Conservation (phyloP, 2,888 invertebrate species). For the Alviniconcha strummeri region DNA sequence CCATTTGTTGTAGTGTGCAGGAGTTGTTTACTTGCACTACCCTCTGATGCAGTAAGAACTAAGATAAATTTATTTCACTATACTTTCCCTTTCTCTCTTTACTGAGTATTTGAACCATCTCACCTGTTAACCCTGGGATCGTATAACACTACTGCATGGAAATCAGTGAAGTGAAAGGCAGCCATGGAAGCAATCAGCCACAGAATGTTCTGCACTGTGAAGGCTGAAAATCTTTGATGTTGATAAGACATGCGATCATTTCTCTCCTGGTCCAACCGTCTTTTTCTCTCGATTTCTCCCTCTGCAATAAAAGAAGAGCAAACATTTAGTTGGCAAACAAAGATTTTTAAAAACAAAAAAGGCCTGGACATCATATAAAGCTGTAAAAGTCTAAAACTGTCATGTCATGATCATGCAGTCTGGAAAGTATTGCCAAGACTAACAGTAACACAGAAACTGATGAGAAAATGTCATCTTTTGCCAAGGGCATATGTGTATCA, state of each 20-base stretch:
- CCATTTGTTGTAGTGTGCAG: background rate
- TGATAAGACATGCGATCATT: background rate
- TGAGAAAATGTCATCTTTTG: too few species aligned
- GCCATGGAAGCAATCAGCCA: constrained; percentile 68
- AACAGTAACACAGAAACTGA: too few species aligned
- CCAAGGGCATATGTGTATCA: too few species aligned
- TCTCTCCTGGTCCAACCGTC: background rate
- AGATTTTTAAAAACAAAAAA: background rate
- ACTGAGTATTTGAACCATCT: background rate
- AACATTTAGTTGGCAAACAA: background rate
- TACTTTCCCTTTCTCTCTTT: background rate
- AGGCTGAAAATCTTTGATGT: constrained; percentile 50
- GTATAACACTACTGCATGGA: constrained; percentile 61
- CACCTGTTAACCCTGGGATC: constrained; percentile 68
- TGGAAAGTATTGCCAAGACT: too few species aligned
- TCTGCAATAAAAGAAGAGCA: constrained; percentile 22
- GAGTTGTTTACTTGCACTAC: too few species aligned
- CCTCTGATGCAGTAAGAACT: background rate
- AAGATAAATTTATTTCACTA: background rate
- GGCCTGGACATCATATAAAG: too few species aligned
- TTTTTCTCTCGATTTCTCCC: constrained; percentile 15
- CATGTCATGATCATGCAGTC: too few species aligned
- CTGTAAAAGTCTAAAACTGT: too few species aligned
- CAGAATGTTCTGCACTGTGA: constrained; percentile 66
- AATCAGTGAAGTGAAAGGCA: constrained; percentile 69